These are phyloP conservation scores for Aethes cnicana DNA, from an alignment of 2,888 invertebrate genomes.

Conservation along the genomic window DNA sequence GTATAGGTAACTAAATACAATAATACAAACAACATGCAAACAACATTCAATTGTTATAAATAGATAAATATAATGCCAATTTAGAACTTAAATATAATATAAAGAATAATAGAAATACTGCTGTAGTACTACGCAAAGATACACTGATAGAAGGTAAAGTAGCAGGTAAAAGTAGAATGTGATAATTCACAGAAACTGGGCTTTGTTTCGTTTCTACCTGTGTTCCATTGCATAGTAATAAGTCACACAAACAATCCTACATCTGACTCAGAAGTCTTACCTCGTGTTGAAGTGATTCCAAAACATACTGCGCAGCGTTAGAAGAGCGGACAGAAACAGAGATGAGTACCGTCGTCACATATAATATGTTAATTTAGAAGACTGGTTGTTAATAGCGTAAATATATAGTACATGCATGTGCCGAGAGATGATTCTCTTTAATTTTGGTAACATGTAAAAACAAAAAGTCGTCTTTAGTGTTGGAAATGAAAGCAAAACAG, in stretches of 20 bases:
- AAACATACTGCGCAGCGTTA: constrained; percentile 97
- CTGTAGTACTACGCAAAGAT: constrained; percentile 5
- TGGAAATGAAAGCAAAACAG: constrained; percentile 63
- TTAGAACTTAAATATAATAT: constrained; percentile 23
- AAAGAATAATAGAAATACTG: constrained; percentile 15
- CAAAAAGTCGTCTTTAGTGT: constrained; percentile 47
- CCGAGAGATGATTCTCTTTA: constrained; percentile 41
- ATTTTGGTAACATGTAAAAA: constrained; percentile 38
- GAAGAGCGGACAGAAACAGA: constrained; percentile 87
- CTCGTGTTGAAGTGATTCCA: constrained; percentile 99
- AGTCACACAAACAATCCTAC: constrained; percentile 57
- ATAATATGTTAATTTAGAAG: constrained; percentile 64
- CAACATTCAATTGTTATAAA: constrained; percentile 38
- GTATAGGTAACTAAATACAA: constrained; percentile 54
- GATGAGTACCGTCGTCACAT: constrained; percentile 67
- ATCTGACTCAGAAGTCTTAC: constrained; percentile 86
- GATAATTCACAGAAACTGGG: not conserved
- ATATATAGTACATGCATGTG: constrained; percentile 66
- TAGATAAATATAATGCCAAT: constrained; percentile 35
- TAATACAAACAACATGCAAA: constrained; percentile 50
- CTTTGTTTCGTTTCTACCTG: constrained; percentile 5
- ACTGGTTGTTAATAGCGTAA: constrained; percentile 43
- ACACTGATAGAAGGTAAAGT: constrained; percentile 9
- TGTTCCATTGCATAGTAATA: constrained; percentile 15
- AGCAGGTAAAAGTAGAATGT: not conserved